phyloP scores from a whole-genome alignment of 2,113 vertebrate species.

The Pimephales promelas region DNA sequence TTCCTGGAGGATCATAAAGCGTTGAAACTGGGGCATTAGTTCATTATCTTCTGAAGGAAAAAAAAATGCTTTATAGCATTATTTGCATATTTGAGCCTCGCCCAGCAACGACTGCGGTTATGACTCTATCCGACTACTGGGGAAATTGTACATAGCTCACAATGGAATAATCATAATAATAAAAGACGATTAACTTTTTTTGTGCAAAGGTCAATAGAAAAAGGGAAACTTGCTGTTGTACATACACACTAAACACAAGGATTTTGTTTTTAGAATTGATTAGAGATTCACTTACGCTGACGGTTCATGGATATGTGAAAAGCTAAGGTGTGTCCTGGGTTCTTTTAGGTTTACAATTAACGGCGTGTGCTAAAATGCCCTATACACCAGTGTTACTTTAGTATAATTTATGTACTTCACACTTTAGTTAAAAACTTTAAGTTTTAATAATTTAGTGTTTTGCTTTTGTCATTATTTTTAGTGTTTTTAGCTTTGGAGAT shows the following conservation, averaged over 20 bases:
- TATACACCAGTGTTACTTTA: neutral
- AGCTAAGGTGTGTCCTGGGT: neutral
- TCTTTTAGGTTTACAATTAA: neutral
- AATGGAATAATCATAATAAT: neutral
- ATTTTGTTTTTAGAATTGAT: neutral
- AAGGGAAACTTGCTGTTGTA: neutral
- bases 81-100: slow-evolving; percentile 21
- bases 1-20: neutral
- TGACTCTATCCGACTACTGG: neutral
- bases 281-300: neutral
- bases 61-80: neutral
- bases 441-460: neutral
- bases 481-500: neutral
- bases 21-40: neutral
- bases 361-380: neutral
- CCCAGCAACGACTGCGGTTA: slow-evolving; percentile 4
- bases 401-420: neutral
- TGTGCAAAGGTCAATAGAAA: neutral
- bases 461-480: neutral
- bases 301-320: neutral
- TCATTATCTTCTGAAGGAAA: neutral
- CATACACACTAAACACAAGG: neutral
- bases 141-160: neutral
- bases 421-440: neutral
- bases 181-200: neutral